A percentile compares a stretch with the other conserved stretches of the same genome.
Conservation (phyloP, 2,113 vertebrate species). For the Heptranchias perlo region DNA sequence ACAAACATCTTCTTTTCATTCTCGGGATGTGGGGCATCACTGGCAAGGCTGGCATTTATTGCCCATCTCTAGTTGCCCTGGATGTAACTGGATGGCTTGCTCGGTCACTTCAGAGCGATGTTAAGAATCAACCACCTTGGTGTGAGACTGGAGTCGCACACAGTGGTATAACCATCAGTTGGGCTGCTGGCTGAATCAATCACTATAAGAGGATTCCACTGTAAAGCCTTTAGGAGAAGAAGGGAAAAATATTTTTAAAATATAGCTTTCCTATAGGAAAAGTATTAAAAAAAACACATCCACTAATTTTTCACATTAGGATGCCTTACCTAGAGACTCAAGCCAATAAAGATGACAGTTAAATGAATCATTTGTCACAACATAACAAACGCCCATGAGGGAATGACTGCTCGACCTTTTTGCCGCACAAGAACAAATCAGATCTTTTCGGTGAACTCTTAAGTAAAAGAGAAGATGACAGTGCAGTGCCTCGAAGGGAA, state of each 20-base stretch:
- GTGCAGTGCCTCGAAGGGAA: not conserved
- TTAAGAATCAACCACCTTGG: not conserved
- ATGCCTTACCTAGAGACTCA: not conserved
- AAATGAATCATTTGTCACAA: conserved; percentile 8
- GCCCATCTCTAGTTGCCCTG: not conserved
- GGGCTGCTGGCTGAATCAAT: not conserved
- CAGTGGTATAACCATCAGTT: not conserved
- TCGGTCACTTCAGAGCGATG: not conserved
- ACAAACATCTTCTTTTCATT: not conserved
- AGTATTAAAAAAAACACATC: not conserved
- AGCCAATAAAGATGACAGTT: not conserved
- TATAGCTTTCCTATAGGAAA: not conserved
- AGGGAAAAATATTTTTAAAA: not conserved
- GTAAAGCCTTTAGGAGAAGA: not conserved
- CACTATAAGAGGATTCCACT: not conserved
- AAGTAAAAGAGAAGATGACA: conserved; percentile 26
- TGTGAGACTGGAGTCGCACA: not conserved
- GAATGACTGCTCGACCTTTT: not conserved
- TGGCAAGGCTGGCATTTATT: not conserved
- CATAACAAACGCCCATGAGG: not conserved
- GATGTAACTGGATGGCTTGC: not conserved
- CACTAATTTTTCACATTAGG: not conserved
- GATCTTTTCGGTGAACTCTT: not conserved
- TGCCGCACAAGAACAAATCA: not conserved
- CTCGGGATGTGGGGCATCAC: not conserved